These are phyloP conservation scores for Ceuthmochares aereus DNA, from an alignment of 2,113 vertebrate genomes.

Conservation along the genomic window DNA sequence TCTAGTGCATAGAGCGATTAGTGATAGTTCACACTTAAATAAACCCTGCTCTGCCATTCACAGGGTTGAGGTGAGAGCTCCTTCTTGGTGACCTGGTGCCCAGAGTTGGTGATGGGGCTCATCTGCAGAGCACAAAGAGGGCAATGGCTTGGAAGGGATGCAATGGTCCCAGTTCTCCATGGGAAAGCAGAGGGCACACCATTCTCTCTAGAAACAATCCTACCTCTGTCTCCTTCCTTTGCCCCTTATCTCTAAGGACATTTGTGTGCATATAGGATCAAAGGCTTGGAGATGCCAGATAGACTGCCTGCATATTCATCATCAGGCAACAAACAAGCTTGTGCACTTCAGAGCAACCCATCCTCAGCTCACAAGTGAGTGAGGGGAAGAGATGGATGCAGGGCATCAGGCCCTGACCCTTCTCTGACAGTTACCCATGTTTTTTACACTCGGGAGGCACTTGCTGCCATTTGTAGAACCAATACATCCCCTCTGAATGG, in stretches of 20 bases:
- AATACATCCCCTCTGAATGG: constrained; percentile 20
- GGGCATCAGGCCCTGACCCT: neutral
- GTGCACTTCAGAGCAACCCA: constrained; percentile 12
- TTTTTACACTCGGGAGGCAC: constrained; percentile 1
- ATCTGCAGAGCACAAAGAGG: neutral
- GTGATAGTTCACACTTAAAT: neutral
- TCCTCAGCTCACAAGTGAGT: neutral
- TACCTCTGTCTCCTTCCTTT: constrained; percentile 7
- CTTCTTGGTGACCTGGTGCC: neutral
- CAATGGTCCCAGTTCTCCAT: neutral
- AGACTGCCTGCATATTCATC: constrained; percentile 9
- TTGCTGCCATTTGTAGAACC: neutral
- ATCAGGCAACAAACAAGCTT: rapidly evolving
- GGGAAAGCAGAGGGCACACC: neutral
- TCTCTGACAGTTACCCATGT: neutral
- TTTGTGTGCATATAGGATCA: constrained; percentile 29
- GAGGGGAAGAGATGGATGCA: neutral
- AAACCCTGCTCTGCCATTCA: neutral
- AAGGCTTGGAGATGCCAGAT: neutral
- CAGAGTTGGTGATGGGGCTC: neutral
- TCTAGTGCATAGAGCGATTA: neutral
- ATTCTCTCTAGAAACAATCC: neutral
- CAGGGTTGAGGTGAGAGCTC: neutral
- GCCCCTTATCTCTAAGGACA: neutral
- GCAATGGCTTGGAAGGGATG: neutral